Base-by-base conservation (phyloP, 2,888 invertebrate species). In the Conops quadrifasciatus region DNA sequence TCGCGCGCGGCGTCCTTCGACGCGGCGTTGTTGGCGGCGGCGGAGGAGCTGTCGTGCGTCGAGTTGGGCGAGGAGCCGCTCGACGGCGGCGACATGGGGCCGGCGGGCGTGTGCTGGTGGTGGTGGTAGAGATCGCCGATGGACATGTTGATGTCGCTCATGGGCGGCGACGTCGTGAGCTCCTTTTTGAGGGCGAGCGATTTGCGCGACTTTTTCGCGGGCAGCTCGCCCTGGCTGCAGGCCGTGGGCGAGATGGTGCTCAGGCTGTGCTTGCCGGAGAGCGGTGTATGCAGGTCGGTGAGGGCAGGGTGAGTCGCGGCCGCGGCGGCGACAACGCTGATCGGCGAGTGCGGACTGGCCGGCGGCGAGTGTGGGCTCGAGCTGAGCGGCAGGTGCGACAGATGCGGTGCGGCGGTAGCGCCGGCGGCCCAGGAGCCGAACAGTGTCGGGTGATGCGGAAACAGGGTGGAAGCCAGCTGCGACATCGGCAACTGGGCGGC, bases 1-100 rank as follows among this genome's bases (percentile, higher is more conserved):
- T 95, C 95, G 15, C 93, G 87, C 0, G 89, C 78, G 1, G 90
- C 88, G 75, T 89, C 87, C 70, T 88, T 88, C 36, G 36, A 4
- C 4, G 36, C 36, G 62, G 24, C 2, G 21, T 28, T 16, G 67
- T 66, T 24, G 5, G 24, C 58, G 2, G 47, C 43, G 53, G n/a
- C 24, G 62, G 0, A 71, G 60, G 24, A 64, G 67, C 58, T 24
- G 1, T 84, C 83, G 4, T 80, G 81, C 15, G 80, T 82, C 15
- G 86, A 86, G 66, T 85, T 85, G 1, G 90, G 89, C 47, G 89
- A 88, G 24, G 88, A 88, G 36, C 89, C 88, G 21, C 89, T 88
- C 5, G 88, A 88, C 1, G 89, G 88, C 5, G 88, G 84, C 80
- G 90, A 80, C 80, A 88, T 85, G 71, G 91, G 83, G 0, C 85